Evolutionary conservation across 1,140 invertebrate genomes (phyloP).

Genomic region (Caenorhabditis latens): DNA sequence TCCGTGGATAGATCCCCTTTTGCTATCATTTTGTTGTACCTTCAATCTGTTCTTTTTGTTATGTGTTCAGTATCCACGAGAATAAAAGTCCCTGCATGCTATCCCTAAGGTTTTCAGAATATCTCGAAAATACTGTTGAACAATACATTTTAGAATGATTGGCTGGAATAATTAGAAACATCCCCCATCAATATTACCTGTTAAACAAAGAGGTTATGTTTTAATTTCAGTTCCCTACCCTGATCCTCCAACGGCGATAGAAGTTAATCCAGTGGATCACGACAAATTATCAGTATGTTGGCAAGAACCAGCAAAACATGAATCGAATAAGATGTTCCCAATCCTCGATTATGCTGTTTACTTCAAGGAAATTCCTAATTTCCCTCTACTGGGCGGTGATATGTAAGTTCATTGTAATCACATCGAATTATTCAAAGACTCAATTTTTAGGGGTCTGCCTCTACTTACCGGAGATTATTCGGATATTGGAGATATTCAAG

Average conservation of each 20-base stretch:
- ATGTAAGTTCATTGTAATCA: constrained; percentile 1
- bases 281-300: constrained; percentile 65
- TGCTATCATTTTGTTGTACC: constrained; percentile 8
- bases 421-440: neutral
- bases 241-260: constrained; percentile 61
- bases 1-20: constrained; percentile 44
- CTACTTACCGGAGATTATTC: constrained; percentile 62
- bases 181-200: no score
- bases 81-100: constrained; percentile 49
- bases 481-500: constrained; percentile 60
- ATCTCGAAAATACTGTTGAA: no score
- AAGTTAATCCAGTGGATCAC: constrained; percentile 65
- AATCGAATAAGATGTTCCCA: constrained; percentile 60
- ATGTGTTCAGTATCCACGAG: constrained; percentile 11
- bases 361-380: constrained; percentile 63
- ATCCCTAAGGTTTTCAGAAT: neutral
- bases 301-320: constrained; percentile 56
- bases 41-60: constrained; percentile 32
- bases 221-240: constrained; percentile 67
- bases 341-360: constrained; percentile 64
- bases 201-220: no score
- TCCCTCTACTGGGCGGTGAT: constrained; percentile 61
- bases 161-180: no score
- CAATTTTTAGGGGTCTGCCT: constrained; percentile 58
- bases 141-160: no score